Conservation (phyloP, 30 jellyfish, hydroid and myxozoan species). For the Nemopilema nomurai region DNA sequence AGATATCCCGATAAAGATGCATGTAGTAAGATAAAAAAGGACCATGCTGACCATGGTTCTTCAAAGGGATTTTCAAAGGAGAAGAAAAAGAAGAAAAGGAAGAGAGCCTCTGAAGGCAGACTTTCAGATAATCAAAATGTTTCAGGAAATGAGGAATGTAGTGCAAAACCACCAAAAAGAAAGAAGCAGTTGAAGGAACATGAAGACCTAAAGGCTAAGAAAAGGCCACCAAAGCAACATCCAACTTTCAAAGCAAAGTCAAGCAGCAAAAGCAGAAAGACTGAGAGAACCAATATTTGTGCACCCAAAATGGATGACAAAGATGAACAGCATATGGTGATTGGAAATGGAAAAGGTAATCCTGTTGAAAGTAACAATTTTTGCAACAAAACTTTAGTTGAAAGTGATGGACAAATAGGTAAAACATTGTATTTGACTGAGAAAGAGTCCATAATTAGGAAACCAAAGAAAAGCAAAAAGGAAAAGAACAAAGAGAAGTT, state of each 20-base stretch:
- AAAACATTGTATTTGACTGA: neutral
- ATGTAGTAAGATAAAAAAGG: neutral
- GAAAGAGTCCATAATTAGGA: neutral
- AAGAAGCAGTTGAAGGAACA: neutral
- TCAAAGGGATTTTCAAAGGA: neutral
- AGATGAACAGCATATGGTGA: neutral
- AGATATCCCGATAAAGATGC: neutral
- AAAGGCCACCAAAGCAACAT: neutral
- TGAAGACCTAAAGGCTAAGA: neutral
- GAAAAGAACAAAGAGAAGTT: neutral
- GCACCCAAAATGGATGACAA: neutral
- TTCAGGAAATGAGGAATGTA: neutral
- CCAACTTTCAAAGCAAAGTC: neutral
- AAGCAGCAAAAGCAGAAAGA: neutral
- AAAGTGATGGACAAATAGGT: neutral
- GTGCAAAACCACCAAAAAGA: neutral
- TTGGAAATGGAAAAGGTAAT: neutral
- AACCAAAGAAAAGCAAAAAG: neutral
- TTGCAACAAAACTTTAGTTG: neutral
- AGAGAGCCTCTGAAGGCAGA: neutral
- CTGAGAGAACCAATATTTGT: neutral
- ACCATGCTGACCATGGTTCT: neutral
- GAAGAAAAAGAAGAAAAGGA: neutral
- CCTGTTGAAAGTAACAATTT: neutral
- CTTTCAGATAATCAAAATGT: neutral